Evolutionary conservation across 2,113 vertebrate species (phyloP), one percentile per base, ranked within the genome.

Genomic region (Aphyosemion australe): DNA sequence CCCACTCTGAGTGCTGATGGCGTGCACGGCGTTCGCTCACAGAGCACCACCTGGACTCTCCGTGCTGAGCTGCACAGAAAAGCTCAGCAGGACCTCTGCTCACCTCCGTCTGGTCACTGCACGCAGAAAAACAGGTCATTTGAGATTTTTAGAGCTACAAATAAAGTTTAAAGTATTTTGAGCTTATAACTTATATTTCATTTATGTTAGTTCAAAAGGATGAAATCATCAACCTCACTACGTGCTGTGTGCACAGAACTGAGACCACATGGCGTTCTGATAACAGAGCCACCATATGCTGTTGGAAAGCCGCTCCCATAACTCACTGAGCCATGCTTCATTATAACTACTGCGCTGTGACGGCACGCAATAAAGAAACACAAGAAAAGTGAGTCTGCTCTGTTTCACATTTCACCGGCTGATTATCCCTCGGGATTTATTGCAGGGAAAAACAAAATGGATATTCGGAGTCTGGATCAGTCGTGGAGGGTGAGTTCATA

Each of bases 11-110:
- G 47, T 26, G 63, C 65, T 70, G 41, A 74, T 37, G 49, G 66
- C 61, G 69, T 77, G 72, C 58, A 54, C 61, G 59, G 8, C 47
- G 63, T 54, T 16, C 26, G 47, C 57, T 39, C 52, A 57, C 41
- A 49, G n/a, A 51, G 34, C 55, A 48, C 75, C 85, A 86, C 83
- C 80, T 87, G 83, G 75, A 61, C 73, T 56, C 63, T 8, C 45
- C 37, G 39, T 67, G 74, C 65, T 76, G 60, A 66, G 54, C 67
- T n/a, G 57, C 57, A 26, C 64, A 65, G 61, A 73, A 65, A 65
- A 21, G 46, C 66, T 58, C 54, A 26, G 26, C 26, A 2, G 26
- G 26, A 26, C 26, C 26, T n/a, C n/a, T 39, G 34, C 54, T 59
- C 32, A 46, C 74, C 61, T 51, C 47, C 61, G 34, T 37, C 34